A percentile compares a stretch with the other conserved stretches of the same genome.
These are phyloP conservation scores for Nymphalis polychloros DNA, from an alignment of 2,888 invertebrate species.

Conservation along the genomic window DNA sequence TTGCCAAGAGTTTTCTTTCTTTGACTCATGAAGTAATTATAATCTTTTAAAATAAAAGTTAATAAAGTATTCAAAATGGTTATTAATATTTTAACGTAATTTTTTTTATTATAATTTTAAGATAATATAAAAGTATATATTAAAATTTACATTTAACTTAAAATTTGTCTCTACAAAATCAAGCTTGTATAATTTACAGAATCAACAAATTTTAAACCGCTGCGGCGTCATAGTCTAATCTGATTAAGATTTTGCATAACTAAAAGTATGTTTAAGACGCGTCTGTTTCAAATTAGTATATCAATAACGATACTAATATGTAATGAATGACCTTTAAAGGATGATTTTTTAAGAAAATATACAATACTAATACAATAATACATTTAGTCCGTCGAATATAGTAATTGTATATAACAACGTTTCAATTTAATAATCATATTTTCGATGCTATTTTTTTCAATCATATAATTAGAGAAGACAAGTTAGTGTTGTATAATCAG, in stretches of 20 bases:
- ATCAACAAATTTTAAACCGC: conserved; percentile 13
- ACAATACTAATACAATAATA: neutral
- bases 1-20: no score
- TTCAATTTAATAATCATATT: neutral
- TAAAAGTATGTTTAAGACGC: conserved; percentile 33
- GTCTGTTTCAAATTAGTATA: neutral
- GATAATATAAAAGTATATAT: neutral
- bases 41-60: no score
- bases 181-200: conserved; percentile 6
- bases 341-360: neutral
- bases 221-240: conserved; percentile 42
- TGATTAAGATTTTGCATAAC: conserved; percentile 50
- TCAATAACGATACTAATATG: neutral
- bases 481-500: no score
- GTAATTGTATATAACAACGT: neutral
- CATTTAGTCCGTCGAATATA: no score
- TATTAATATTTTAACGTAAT: no score
- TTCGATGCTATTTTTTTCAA: no score
- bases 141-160: neutral
- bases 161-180: neutral
- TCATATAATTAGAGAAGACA: no score
- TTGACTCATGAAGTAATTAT: no score
- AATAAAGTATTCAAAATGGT: no score
- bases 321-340: neutral
- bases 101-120: no score